Base-by-base conservation (phyloP, 2,888 invertebrate genomes). In the Imbricaverruca yamaguchii region DNA sequence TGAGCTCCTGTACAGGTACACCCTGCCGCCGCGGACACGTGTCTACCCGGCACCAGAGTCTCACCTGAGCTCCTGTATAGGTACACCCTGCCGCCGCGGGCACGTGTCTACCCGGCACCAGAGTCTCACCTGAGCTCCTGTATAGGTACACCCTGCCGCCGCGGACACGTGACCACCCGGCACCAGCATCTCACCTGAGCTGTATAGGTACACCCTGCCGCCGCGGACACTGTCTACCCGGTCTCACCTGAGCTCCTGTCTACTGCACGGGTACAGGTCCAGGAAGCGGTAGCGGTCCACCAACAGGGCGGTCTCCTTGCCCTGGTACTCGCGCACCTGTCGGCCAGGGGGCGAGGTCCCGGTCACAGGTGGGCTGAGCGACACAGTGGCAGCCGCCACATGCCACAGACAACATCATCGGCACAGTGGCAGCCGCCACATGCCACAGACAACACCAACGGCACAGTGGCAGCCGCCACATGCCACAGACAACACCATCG, bases 281-380 rank as follows among this genome's bases (percentile, higher is more conserved):
- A 97, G 89, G 88, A 98, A 99, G 87, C 96, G 95, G 89, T 98
- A 98, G 83, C 96, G 89, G 88, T 99, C 99, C 15, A 99, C 96
- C 83, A 99, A 89, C 85, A 98, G 94, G 0, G 98, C 96, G 0
- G 99, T 98, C 88, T 98, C 97, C 87, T 95, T 96, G 59, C 97
- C 98, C 88, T 97, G 96, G 86, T 96, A 97, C 87, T 97, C 97
- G 89, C 96, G 83, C 61, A 83, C 69, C 83, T 83, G 79, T 9
- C 67, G 61, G 56, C 23, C 39, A 74, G 63, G 39, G 39, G 39
- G 39, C 39, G 39, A 39, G 39, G 39, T 39, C 39, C 39, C 39
- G 39, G 39, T 39, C 39, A 39, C 39, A 4, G 4, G 39, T 39
- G 2, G 2, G 39, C 39, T 39, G 39, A 4, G 39, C 39, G 39